These are phyloP conservation scores for Lagria hirta DNA, from an alignment of 2,888 invertebrate species.

Conservation along the genomic window DNA sequence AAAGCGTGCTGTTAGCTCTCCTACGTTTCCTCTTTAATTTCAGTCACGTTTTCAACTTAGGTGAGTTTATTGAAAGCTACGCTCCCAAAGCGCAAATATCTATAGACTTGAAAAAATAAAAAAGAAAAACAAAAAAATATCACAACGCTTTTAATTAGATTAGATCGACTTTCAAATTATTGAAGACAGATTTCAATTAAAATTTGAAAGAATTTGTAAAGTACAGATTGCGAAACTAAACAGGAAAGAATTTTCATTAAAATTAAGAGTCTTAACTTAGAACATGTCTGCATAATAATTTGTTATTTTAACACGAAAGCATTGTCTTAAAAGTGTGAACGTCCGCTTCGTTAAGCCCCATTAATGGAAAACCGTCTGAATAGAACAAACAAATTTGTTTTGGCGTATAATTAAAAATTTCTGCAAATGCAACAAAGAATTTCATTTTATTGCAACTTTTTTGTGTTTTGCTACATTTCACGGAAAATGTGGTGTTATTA, in stretches of 20 bases:
- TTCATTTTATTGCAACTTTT: too few relatives aligned
- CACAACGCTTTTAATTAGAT: conserved; percentile 15
- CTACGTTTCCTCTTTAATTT: conserved; percentile 18
- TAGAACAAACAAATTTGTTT: conserved; percentile 16
- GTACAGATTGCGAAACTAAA: conserved; percentile 15
- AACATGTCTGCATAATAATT: conserved; percentile 22
- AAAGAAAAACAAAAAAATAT: conserved; percentile 7
- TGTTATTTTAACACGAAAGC: conserved; percentile 17
- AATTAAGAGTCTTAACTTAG: conserved; percentile 22
- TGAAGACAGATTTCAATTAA: conserved; percentile 18
- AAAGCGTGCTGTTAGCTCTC: conserved; percentile 4
- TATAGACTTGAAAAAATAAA: conserved; percentile 12
- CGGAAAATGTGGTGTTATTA: too few relatives aligned
- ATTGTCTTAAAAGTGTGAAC: conserved; percentile 20
- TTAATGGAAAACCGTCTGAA: conserved; percentile 20
- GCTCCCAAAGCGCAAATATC: conserved; percentile 1
- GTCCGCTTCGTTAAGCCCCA: conserved; percentile 17
- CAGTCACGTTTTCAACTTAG: conserved; percentile 19
- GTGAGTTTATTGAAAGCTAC: conserved; percentile 15
- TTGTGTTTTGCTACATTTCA: too few relatives aligned
- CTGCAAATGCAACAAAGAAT: too few relatives aligned
- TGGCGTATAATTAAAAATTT: conserved; percentile 19
- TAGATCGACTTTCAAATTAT: conserved; percentile 13
- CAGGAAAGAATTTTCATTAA: conserved; percentile 22
- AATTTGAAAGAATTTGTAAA: too few relatives aligned